Percentiles rank a stretch among this genome's conserved stretches.
Conservation (phyloP, 2,888 invertebrate genomes). For the Eremobia ochroleuca region DNA sequence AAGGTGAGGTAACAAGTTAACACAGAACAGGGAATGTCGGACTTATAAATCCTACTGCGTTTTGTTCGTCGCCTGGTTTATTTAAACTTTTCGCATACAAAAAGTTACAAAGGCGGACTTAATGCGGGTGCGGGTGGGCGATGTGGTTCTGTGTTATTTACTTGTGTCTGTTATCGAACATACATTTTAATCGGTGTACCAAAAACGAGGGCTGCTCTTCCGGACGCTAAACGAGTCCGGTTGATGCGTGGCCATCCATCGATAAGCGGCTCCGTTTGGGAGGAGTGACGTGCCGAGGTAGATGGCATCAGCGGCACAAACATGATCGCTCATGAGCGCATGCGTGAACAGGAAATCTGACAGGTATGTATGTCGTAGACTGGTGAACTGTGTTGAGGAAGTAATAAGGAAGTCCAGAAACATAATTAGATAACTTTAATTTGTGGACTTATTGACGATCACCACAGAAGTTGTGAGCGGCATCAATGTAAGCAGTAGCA, state of each 20-base stretch:
- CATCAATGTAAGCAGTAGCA: neutral
- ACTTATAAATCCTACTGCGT: neutral
- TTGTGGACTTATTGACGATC: neutral
- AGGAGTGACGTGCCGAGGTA: neutral
- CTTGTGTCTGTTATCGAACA: too few species aligned
- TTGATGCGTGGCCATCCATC: constrained; percentile 14
- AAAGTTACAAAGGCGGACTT: too few species aligned
- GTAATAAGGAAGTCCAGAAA: neutral
- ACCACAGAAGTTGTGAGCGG: neutral
- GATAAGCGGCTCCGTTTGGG: constrained; percentile 35
- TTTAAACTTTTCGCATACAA: too few species aligned
- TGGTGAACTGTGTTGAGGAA: neutral
- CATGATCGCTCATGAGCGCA: neutral
- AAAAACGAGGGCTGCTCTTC: constrained; percentile 59
- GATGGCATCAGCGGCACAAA: neutral
- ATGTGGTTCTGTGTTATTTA: too few species aligned
- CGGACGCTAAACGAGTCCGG: constrained; percentile 45
- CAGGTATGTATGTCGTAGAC: neutral
- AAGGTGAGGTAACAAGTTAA: constrained; percentile 16
- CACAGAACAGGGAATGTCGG: neutral
- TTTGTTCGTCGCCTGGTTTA: neutral
- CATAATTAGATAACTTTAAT: constrained; percentile 8
- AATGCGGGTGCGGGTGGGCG: too few species aligned
- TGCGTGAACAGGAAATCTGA: neutral
- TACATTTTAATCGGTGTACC: constrained; percentile 17